Conservation (phyloP, 2,888 invertebrate genomes). For the Eledone cirrhosa region DNA sequence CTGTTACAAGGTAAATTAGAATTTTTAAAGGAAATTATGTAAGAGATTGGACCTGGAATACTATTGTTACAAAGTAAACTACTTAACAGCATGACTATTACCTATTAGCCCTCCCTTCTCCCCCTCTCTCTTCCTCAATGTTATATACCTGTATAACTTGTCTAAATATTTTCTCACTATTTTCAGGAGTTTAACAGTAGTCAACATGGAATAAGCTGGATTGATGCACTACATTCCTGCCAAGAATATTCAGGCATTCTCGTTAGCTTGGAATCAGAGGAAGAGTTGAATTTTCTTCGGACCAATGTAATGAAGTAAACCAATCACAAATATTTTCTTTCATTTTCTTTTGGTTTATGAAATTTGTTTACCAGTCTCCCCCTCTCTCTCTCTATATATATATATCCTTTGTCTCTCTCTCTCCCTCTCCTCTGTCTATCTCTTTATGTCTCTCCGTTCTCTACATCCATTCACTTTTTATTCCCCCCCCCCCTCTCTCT, state of each 20-base stretch:
- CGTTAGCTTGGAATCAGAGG: conserved; percentile 5
- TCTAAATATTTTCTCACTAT: background rate
- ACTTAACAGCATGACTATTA: no score
- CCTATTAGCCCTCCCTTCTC: no score
- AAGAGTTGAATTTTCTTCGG: conserved; percentile 1
- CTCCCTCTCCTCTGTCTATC: conserved; percentile 21
- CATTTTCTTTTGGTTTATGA: background rate
- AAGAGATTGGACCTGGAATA: no score
- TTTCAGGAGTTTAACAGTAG: background rate
- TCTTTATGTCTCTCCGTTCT: background rate
- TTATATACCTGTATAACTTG: no score
- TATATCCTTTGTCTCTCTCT: background rate
- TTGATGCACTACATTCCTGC: background rate
- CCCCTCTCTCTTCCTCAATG: no score
- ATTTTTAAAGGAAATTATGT: no score
- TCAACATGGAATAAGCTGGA: background rate
- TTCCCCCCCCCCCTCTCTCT: background rate
- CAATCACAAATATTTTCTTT: background rate
- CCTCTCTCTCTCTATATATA: background rate
- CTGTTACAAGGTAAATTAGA: no score
- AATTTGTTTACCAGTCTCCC: background rate
- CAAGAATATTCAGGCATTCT: background rate
- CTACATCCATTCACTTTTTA: background rate
- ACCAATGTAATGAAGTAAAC: conserved; percentile 18
- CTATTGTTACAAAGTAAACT: no score